These are phyloP conservation scores for Clostera curtula DNA, from an alignment of 2,888 invertebrate species.

Conservation along the genomic window DNA sequence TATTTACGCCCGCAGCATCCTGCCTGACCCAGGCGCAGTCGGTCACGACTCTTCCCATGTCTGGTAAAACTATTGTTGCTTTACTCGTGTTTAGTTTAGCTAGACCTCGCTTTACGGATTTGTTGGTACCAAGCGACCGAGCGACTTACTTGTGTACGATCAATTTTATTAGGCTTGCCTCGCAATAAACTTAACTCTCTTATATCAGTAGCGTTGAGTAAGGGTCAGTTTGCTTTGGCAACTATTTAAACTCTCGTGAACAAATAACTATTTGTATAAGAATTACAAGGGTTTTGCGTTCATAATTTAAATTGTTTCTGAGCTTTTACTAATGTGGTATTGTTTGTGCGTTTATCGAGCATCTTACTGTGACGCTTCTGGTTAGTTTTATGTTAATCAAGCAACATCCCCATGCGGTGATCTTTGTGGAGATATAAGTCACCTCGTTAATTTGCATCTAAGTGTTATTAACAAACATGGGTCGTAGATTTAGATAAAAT, in stretches of 20 bases:
- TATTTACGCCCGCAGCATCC: constrained; percentile 71
- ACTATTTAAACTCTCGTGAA: no score
- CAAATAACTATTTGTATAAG: constrained; percentile 14
- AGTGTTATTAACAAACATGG: constrained; percentile 26
- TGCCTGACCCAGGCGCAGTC: constrained; percentile 54
- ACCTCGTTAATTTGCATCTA: constrained; percentile 27
- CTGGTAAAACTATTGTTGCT: constrained; percentile 60
- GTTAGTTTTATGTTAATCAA: constrained; percentile 33
- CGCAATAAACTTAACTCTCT: constrained; percentile 21
- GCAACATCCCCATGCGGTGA: constrained; percentile 22
- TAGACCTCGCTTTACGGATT: constrained; percentile 29
- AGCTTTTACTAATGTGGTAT: constrained; percentile 27
- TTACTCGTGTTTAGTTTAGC: constrained; percentile 47
- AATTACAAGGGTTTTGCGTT: constrained; percentile 15
- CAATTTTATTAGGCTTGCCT: constrained; percentile 20
- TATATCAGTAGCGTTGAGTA: no score
- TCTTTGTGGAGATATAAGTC: constrained; percentile 28
- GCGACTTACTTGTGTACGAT: constrained; percentile 15
- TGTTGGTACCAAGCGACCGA: constrained; percentile 19
- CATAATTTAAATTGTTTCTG: constrained; percentile 27
- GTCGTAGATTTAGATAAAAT: constrained; percentile 14
- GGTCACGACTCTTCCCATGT: constrained; percentile 70
- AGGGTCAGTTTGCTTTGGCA: no score
- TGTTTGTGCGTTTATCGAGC: constrained; percentile 25
- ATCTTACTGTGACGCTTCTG: constrained; percentile 23